A percentile compares a stretch with the other conserved stretches of the same genome.
Conservation (phyloP, 2,888 invertebrate species). For the Plebejus argus region DNA sequence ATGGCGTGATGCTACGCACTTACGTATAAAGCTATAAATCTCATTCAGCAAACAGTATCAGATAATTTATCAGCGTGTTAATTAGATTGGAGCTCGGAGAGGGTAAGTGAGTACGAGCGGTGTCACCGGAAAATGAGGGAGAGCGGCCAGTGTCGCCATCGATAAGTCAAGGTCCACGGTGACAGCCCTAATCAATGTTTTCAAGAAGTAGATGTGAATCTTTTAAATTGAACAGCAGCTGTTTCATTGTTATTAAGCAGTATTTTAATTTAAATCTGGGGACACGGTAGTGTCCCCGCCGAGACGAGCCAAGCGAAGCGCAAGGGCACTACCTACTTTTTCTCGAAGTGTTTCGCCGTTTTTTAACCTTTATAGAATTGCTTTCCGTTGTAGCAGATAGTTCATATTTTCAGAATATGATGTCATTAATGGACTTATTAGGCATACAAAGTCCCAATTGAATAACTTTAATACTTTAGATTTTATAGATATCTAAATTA, state of each 20-base stretch:
- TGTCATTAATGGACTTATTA: no score
- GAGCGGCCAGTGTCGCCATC: conserved; percentile 9
- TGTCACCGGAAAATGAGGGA: not conserved
- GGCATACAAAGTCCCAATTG: no score
- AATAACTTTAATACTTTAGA: no score
- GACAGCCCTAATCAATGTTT: not conserved
- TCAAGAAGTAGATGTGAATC: not conserved
- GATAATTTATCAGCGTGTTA: conserved; percentile 19
- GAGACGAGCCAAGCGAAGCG: no score
- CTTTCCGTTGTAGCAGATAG: no score
- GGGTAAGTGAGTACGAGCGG: not conserved
- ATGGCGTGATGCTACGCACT: not conserved
- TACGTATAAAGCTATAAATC: not conserved
- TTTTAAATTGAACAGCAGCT: not conserved
- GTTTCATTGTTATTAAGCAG: not conserved
- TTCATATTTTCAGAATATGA: no score
- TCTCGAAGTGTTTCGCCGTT: no score
- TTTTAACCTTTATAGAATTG: no score
- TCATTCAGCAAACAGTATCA: not conserved
- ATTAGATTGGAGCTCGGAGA: conserved; percentile 1
- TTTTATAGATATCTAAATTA: no score
- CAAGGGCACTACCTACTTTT: no score
- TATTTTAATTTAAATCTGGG: not conserved
- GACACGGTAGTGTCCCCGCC: no score
- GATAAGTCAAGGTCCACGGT: conserved; percentile 25